phyloP scores from a whole-genome alignment of 2,888 invertebrate species.

The Mimumesa dahlbomi region DNA sequence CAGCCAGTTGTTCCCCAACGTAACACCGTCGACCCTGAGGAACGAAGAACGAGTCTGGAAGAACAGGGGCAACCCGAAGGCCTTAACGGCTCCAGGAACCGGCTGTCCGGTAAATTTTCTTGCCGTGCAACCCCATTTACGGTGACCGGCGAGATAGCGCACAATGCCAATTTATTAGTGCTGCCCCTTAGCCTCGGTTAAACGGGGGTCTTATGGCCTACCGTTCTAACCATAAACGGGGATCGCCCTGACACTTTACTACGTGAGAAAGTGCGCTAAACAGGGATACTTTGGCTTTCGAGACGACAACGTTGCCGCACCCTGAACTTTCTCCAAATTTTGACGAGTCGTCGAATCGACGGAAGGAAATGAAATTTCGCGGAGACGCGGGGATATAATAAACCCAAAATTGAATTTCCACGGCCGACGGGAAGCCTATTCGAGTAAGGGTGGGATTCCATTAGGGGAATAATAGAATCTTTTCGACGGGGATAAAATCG shows the following conservation, averaged over 20 bases:
- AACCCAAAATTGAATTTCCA: slow-evolving; percentile 1
- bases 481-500: slow-evolving; percentile 9
- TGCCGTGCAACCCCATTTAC: slow-evolving; percentile 70
- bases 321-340: too few species aligned
- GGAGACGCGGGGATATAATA: neutral
- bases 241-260: slow-evolving; percentile 56
- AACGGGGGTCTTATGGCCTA: slow-evolving; percentile 63
- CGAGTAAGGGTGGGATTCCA: neutral
- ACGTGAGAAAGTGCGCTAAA: slow-evolving; percentile 77
- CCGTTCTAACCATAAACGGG: slow-evolving; percentile 68
- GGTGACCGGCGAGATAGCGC: slow-evolving; percentile 68
- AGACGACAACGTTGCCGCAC: too few species aligned
- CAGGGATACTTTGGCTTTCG: too few species aligned
- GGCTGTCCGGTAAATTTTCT: slow-evolving; percentile 70
- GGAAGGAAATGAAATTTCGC: neutral
- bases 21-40: slow-evolving; percentile 34
- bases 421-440: neutral
- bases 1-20: slow-evolving; percentile 31
- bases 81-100: slow-evolving; percentile 68
- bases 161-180: slow-evolving; percentile 78
- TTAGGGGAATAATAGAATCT: neutral
- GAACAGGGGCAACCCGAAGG: slow-evolving; percentile 33
- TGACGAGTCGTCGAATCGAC: too few species aligned
- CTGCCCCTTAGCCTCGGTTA: slow-evolving; percentile 75
- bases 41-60: slow-evolving; percentile 50